Evolutionary conservation across 2,888 invertebrate genomes (phyloP).

Genomic region (Agriopis marginaria): DNA sequence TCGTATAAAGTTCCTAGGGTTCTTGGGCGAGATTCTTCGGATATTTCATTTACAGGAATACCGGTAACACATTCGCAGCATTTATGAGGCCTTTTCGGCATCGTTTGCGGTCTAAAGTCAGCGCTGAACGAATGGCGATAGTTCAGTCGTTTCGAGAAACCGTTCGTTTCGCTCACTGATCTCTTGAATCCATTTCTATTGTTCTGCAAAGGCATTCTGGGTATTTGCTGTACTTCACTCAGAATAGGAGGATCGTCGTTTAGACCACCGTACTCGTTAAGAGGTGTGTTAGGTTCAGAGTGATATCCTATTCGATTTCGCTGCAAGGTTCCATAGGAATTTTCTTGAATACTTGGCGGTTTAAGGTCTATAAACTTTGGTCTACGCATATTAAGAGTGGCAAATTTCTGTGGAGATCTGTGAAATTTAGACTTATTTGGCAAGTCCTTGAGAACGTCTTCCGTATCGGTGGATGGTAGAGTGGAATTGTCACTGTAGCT

Average conservation of each 20-base stretch:
- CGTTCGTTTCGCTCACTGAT: conserved; percentile 80
- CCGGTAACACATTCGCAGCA: conserved; percentile 84
- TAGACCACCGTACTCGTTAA: conserved; percentile 67
- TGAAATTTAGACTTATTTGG: conserved; percentile 82
- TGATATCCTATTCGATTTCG: conserved; percentile 80
- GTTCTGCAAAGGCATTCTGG: conserved; percentile 78
- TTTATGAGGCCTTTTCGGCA: conserved; percentile 75
- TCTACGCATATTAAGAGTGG: conserved; percentile 78
- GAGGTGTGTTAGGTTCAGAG: conserved; percentile 82
- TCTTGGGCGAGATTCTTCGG: conserved; percentile 70
- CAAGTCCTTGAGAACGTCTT: conserved; percentile 81
- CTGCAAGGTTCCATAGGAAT: conserved; percentile 74
- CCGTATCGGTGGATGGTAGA: conserved; percentile 81
- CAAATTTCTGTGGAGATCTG: conserved; percentile 82
- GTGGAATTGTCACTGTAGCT: conserved; percentile 84
- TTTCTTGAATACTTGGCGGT: conserved; percentile 65
- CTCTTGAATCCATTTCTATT: conserved; percentile 79
- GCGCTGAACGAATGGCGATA: conserved; percentile 83
- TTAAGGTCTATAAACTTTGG: conserved; percentile 82
- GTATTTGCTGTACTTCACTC: conserved; percentile 78
- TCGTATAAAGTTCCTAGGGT: conserved; percentile 81
- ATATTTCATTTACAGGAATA: conserved; percentile 72
- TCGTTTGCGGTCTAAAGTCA: conserved; percentile 70
- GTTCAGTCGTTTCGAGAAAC: conserved; percentile 78
- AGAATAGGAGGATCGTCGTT: conserved; percentile 71